phyloP scores from a whole-genome alignment of 2,888 invertebrate genomes.

The Amorpha juglandis region DNA sequence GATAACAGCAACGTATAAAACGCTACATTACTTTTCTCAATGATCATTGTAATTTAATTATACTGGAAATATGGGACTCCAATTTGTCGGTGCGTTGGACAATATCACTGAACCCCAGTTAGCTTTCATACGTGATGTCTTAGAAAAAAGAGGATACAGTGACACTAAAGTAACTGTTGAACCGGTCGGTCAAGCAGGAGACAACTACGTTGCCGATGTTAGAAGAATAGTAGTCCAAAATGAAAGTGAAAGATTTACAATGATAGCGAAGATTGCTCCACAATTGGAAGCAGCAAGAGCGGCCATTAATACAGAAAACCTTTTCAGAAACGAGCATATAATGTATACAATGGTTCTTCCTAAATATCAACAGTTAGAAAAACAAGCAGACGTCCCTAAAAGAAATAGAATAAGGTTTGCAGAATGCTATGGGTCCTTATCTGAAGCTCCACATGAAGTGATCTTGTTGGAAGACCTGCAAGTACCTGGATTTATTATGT shows the following conservation, averaged over 20 bases:
- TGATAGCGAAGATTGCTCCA: conserved; percentile 49
- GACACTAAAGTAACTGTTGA: too few species aligned
- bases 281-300: conserved; percentile 30
- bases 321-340: conserved; percentile 45
- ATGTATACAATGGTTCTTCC: too few species aligned
- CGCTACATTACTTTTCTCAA: not conserved
- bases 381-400: too few species aligned
- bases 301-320: conserved; percentile 27
- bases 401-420: too few species aligned
- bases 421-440: too few species aligned
- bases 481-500: conserved; percentile 37
- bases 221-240: conserved; percentile 35
- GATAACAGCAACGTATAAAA: not conserved
- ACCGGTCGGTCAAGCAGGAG: conserved; percentile 36
- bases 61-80: conserved; percentile 24
- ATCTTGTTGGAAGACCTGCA: conserved; percentile 49
- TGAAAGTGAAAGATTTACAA: too few species aligned
- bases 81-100: conserved; percentile 34
- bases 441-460: too few species aligned
- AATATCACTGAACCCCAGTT: conserved; percentile 33
- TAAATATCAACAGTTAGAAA: too few species aligned
- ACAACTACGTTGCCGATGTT: conserved; percentile 35
- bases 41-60: not conserved
- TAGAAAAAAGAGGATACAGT: conserved; percentile 35
- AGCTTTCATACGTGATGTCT: conserved; percentile 33